Base-by-base conservation (phyloP, 2,797 vertebrate species). In the Danio albolineatus region DNA sequence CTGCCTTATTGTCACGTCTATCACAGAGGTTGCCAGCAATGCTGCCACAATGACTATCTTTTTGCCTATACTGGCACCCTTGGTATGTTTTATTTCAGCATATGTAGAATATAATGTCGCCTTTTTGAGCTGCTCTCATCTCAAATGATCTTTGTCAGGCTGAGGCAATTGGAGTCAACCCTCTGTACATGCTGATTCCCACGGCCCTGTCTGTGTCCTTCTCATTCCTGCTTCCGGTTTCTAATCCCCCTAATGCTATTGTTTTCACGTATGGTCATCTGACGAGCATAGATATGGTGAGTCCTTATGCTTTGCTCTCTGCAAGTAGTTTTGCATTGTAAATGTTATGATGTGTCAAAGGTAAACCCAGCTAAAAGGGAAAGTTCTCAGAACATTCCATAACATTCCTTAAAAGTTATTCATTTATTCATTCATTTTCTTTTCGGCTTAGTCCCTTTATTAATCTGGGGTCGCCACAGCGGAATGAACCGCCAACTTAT, bases 21-120 rank as follows among this genome's bases (percentile, higher is more conserved):
- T 98, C 85, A 98, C 97, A 13, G 96, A 98, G 84, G 93, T 98
- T 82, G 95, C 96, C 85, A 97, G 97, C 90, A 98, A 98, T 72
- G 93, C 96, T 12, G 94, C 96, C 77, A 98, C 96, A 44, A 95
- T 95, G 78, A 97, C 96, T 0, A 95, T 97, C 78, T 95, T 98
- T 89, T 91, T 98, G 72, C 97, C 96, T 51, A 98, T 98, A 89
- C 89, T 98, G 0, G 90, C 95, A 79, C 93, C 97, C 67, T 78
- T 97, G 96, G 97, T 98, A 86, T 88, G 95, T 92, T 13, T 9
- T n/a, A 54, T 85, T 48, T 43, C 21, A 70, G 53, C 14, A 57
- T 21, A 69, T 64, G 12, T 9, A 17, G 7, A 14, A 46, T 57
- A 62, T 19, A 1, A 7, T 7, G 4, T 36, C 5, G n/a, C 43